Evolutionary conservation across 2,888 invertebrate genomes (phyloP), one percentile per base, ranked within the genome.

Genomic region (Nomada ruficornis): DNA sequence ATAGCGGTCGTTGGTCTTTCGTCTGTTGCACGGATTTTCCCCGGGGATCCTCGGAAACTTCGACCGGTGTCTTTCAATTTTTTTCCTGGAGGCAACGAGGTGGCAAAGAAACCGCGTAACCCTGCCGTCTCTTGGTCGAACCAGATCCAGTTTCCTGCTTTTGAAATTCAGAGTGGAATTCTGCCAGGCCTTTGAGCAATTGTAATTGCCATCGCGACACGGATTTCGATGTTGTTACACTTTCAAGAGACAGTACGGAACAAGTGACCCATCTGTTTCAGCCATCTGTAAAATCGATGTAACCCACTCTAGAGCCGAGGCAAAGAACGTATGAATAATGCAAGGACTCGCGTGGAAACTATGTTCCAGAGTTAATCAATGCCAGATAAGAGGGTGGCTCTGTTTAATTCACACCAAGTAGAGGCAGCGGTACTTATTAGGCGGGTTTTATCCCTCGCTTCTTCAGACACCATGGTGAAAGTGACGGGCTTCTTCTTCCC

Each of bases 401-500:
- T n/a, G 60, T 52, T 70, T 75, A 71, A 75, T 72, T 75, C 23
- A 57, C 44, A n/a, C 7, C 42, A 11, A 10, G 9, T 36, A 29
- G 55, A 13, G 18, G 1, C 2, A 11, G 2, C 15, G 4, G 23
- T 23, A 20, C 54, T 78, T 77, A 79, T 79, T 63, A 59, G 54
- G 20, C 15, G 47, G 29, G 44, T 47, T 47, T 47, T 47, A 47
- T 15, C 15, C 47, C 47, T 47, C 36, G 36, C 36, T 47, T 4
- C 47, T 15, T 47, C 47, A 23, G 52, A n/a, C 4, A 13, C 11
- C 18, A 23, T 18, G 59, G 80, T 9, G 80, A 72, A 80, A 80
- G 68, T 80, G 68, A 79, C 79, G 79, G 55, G 62, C n/a, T 68
- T 67, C 72, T 67, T 36, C 69, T 64, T 47, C 65, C 26, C 73